phyloP scores from a whole-genome alignment of 2,113 vertebrate genomes.

The rabbit (Oryctolagus cuniculus) region mOryCun1.1 NC_091434.1:45414501-45415000 shows the following conservation, averaged over 20 bases:
- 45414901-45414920: background rate
- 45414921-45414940: background rate
- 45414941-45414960: background rate
- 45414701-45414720: background rate
- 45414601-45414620: background rate
- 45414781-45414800: background rate
- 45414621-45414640: slow-evolving; percentile 23
- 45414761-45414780: background rate
- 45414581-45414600: slow-evolving; percentile 45
- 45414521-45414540: slow-evolving; percentile 17
- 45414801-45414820: background rate
- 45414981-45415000: background rate
- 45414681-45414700: slow-evolving; percentile 6
- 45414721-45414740: background rate
- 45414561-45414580: background rate
- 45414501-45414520: slow-evolving; percentile 28
- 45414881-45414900: background rate
- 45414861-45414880: background rate
- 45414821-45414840: background rate
- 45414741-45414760: background rate
- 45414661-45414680: slow-evolving; percentile 48
- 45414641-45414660: slow-evolving; percentile 24
- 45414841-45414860: background rate
- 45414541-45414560: slow-evolving; percentile 38
- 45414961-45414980: background rate